These are phyloP conservation scores for Limanda limanda DNA, from an alignment of 2,113 vertebrate species.

Conservation along the genomic window DNA sequence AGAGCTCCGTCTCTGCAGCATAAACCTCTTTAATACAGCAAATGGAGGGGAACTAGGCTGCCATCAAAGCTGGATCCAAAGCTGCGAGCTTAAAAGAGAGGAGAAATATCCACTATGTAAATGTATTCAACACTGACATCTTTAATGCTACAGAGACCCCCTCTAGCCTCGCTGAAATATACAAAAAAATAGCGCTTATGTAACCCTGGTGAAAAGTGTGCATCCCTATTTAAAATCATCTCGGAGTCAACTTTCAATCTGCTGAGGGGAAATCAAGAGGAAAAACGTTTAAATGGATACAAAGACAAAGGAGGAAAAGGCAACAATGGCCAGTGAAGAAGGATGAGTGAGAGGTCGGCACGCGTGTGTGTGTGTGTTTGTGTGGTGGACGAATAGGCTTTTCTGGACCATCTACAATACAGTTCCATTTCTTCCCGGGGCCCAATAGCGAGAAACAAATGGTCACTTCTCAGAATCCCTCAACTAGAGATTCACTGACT, in stretches of 20 bases:
- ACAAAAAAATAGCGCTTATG: slow-evolving; percentile 28
- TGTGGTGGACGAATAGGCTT: too few species aligned
- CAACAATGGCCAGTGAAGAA: slow-evolving; percentile 16
- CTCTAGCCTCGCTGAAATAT: slow-evolving; percentile 13
- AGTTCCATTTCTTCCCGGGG: background rate
- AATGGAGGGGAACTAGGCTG: slow-evolving; percentile 70
- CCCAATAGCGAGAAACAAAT: slow-evolving; percentile 43
- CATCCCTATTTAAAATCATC: slow-evolving; percentile 44
- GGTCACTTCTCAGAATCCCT: slow-evolving; percentile 54
- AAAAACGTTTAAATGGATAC: slow-evolving; percentile 34
- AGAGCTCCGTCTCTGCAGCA: slow-evolving; percentile 43
- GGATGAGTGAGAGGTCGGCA: background rate
- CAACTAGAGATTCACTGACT: background rate
- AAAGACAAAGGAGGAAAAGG: slow-evolving; percentile 2
- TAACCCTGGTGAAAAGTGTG: slow-evolving; percentile 32
- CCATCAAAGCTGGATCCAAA: slow-evolving; percentile 74
- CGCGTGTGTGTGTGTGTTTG: too few species aligned
- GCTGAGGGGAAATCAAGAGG: slow-evolving; percentile 15
- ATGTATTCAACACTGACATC: slow-evolving; percentile 73
- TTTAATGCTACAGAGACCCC: slow-evolving; percentile 55
- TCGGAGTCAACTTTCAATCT: slow-evolving; percentile 33
- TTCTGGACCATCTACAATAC: too few species aligned
- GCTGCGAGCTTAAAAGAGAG: slow-evolving; percentile 73
- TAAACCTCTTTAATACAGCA: slow-evolving; percentile 74
- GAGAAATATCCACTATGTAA: slow-evolving; percentile 72